Conservation (phyloP, 2,888 invertebrate species). For the Habroteleia sp. region DNA sequence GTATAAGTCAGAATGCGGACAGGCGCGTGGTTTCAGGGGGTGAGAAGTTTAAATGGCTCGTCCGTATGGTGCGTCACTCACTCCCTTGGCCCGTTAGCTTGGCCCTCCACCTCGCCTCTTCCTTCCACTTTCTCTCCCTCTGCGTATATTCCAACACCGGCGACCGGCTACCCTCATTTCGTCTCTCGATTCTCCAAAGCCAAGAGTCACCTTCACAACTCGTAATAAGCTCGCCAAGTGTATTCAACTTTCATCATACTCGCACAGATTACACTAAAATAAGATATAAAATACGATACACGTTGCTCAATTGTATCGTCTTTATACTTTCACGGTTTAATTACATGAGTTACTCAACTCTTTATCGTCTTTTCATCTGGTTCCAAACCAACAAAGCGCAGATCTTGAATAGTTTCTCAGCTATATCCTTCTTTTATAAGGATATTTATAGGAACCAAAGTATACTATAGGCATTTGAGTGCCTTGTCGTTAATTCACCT, state of each 20-base stretch:
- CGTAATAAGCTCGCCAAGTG: slow-evolving; percentile 46
- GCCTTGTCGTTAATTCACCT: too few relatives aligned
- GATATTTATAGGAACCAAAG: too few relatives aligned
- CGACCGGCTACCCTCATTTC: slow-evolving; percentile 43
- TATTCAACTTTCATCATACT: slow-evolving; percentile 43
- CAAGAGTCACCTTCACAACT: slow-evolving; percentile 38
- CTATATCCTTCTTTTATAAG: too few relatives aligned
- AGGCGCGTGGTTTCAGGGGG: slow-evolving; percentile 79
- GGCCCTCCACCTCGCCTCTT: slow-evolving; percentile 43
- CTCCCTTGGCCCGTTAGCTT: slow-evolving; percentile 60
- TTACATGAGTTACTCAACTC: not conserved
- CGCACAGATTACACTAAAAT: slow-evolving; percentile 46
- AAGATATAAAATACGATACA: slow-evolving; percentile 30
- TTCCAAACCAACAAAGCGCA: not conserved
- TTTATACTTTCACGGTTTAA: slow-evolving; percentile 2
- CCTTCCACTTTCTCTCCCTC: slow-evolving; percentile 51
- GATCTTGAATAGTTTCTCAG: too few relatives aligned
- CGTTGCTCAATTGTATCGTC: slow-evolving; percentile 8
- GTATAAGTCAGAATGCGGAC: slow-evolving; percentile 81
- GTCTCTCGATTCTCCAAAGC: slow-evolving; percentile 7
- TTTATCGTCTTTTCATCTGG: not conserved
- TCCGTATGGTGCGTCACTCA: slow-evolving; percentile 79
- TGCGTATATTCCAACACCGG: slow-evolving; percentile 27
- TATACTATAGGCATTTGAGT: too few relatives aligned
- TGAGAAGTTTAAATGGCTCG: slow-evolving; percentile 81